Base-by-base conservation (phyloP, 2,113 vertebrate species). In the Cettia cetti region DNA sequence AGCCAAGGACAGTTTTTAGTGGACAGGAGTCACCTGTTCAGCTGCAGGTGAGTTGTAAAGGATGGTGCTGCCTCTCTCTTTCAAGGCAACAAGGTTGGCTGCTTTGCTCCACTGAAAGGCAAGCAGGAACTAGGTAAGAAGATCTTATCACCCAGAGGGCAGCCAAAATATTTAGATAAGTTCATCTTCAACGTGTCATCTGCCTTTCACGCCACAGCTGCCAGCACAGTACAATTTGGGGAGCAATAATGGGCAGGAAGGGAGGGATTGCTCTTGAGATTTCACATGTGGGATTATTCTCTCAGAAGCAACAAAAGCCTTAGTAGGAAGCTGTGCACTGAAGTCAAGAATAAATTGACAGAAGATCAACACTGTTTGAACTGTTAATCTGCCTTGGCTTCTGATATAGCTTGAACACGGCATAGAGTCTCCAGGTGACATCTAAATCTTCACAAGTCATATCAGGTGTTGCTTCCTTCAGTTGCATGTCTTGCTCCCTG, bases 181-280 rank as follows among this genome's bases (percentile, higher is more conserved):
- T 40, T 89, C 0, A 28, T 66, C 44, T 75, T 26, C 26, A 44
- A 1, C 0, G 0, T 7, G 0, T 74, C 50, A 33, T 66, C 64
- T 45, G 23, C 20, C 15, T 83, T 82, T 88, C 27, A 28, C 15
- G 61, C n/a, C 3, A 1, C 37, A 65, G 31, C 45, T 72, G 22
- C 20, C 40, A 50, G 30, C 9, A 31, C 44, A 83, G 15, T 19
- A 31, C 52, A 86, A 13, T 66, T 37, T 80, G 21, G 21, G 27
- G 39, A 78, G 16, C 16, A 28, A 3, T 3, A 71, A 76, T 56
- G 27, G 16, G 42, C 11, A 15, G 35, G 37, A 50, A 81, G 24
- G 26, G 54, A 74, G 16, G 3, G 7, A 30, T 54, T 80, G 17
- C 37, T 81, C 10, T 33, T 66, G 59, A 63, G 92, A 74, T 61